phyloP scores from a whole-genome alignment of 2,113 vertebrate species.

The Ailurus styani region DNA sequence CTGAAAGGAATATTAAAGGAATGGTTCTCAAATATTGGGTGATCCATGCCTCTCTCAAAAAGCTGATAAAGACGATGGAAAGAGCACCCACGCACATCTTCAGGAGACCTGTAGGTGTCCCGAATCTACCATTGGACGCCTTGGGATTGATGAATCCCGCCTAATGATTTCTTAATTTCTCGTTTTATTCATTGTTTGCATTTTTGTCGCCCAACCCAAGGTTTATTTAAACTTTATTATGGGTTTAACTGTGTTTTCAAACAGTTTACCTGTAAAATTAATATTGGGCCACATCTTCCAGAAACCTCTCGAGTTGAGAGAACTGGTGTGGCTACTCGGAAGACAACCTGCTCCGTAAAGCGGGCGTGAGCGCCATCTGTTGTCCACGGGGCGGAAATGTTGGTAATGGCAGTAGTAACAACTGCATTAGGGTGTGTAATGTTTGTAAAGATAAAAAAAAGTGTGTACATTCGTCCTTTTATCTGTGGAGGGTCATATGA shows the following conservation, averaged over 20 bases:
- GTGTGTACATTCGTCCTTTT: neutral
- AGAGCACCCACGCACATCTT: neutral
- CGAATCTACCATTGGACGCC: neutral
- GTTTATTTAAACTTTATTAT: neutral
- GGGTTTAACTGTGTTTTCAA: neutral
- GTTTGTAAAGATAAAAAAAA: neutral
- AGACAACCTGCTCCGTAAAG: neutral
- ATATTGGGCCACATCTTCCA: neutral
- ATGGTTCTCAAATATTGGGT: neutral
- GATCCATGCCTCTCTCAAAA: neutral
- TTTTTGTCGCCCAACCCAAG: neutral
- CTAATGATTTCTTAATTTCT: neutral
- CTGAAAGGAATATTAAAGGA: neutral
- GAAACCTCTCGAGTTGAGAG: neutral
- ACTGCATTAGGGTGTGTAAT: neutral
- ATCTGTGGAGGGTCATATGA: neutral
- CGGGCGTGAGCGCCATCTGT: constrained; percentile 36
- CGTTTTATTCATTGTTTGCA: neutral
- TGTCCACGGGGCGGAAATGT: neutral
- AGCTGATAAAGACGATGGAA: neutral
- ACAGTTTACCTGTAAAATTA: neutral
- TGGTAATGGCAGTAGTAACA: neutral
- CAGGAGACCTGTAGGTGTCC: neutral
- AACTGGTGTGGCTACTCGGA: neutral
- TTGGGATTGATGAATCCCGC: neutral